Evolutionary conservation across 2,113 vertebrate genomes (phyloP).

Genomic region (Salvelinus sp.): DNA sequence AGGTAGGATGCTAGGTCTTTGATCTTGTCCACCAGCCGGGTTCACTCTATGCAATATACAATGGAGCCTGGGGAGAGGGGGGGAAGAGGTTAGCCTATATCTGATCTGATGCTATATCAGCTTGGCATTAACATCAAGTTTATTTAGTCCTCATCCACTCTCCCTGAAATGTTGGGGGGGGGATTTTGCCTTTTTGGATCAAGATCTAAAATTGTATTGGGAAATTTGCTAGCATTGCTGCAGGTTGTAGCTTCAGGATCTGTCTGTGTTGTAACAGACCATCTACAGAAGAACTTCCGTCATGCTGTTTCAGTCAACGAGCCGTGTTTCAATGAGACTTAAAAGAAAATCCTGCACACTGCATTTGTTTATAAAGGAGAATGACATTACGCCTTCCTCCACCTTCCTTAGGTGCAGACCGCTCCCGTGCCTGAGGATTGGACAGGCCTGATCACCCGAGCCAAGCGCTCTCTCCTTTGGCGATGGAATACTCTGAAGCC

Average conservation of each 20-base stretch:
- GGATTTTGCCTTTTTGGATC: background rate
- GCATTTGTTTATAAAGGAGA: no score
- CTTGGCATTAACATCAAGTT: background rate
- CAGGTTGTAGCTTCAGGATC: no score
- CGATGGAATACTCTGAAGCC: slow-evolving; percentile 79
- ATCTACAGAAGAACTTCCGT: no score
- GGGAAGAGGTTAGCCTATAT: no score
- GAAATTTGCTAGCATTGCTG: background rate
- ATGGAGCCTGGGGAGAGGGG: no score
- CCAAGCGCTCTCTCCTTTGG: slow-evolving; percentile 75
- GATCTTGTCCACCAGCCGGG: no score
- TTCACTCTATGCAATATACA: no score
- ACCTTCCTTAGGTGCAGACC: slow-evolving; percentile 55
- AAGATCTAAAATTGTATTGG: background rate
- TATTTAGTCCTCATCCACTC: background rate
- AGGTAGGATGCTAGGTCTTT: slow-evolving; percentile 46
- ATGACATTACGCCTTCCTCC: background rate
- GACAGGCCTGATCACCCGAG: slow-evolving; percentile 62
- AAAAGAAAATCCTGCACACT: no score
- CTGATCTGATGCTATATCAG: background rate
- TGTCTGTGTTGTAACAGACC: no score
- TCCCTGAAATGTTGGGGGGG: background rate
- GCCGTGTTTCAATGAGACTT: no score
- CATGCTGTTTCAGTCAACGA: no score
- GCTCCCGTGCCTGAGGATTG: slow-evolving; percentile 57